phyloP scores from a whole-genome alignment of 2,113 vertebrate species.

The Lepisosteus osseus region DNA sequence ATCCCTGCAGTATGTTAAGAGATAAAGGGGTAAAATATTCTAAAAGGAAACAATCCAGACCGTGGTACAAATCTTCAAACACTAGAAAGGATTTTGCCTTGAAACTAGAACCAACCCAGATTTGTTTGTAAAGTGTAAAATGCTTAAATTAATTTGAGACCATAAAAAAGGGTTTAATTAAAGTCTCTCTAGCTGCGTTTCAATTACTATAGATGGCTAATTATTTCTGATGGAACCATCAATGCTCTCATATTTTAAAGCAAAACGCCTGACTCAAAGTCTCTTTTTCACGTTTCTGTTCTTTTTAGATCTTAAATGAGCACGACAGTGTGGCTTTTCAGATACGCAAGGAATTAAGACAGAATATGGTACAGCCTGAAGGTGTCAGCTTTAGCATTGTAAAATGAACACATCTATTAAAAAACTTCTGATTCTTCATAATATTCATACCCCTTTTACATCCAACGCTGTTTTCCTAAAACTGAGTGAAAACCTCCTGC shows the following conservation, averaged over 20 bases:
- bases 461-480: no score
- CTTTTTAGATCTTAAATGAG: neutral
- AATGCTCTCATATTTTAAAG: slow-evolving; percentile 25
- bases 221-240: slow-evolving; percentile 33
- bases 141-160: slow-evolving; percentile 27
- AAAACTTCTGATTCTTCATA: no score
- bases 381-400: neutral
- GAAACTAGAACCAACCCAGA: neutral
- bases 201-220: slow-evolving; percentile 35
- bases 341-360: slow-evolving; percentile 13
- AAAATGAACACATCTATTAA: no score
- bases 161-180: slow-evolving; percentile 34
- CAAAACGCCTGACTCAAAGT: slow-evolving; percentile 27
- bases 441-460: no score
- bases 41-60: no score
- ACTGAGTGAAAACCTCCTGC: no score
- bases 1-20: no score
- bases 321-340: slow-evolving; percentile 16
- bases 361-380: slow-evolving; percentile 3
- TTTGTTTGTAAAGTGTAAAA: slow-evolving; percentile 14
- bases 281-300: slow-evolving; percentile 29
- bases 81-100: neutral
- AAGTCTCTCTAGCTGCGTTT: slow-evolving; percentile 36
- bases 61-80: no score
- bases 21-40: no score